Conservation (phyloP, 2,113 vertebrate genomes). For the Hippolais icterina region DNA sequence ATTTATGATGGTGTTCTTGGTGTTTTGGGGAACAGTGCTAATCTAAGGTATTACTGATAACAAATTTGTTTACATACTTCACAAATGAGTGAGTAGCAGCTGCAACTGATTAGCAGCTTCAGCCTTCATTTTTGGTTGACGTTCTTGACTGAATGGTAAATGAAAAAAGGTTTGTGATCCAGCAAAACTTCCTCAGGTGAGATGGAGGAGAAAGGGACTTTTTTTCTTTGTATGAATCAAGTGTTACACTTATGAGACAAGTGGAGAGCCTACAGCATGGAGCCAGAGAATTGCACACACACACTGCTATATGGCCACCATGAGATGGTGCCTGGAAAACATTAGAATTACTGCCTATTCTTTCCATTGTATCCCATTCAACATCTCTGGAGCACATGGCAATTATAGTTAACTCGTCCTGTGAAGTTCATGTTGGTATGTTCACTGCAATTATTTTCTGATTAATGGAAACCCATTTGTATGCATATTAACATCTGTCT, state of each 20-base stretch:
- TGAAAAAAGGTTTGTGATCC: not conserved
- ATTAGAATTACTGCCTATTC: not conserved
- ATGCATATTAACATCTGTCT: not conserved
- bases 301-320: fast-evolving
- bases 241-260: not conserved
- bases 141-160: not conserved
- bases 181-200: not conserved
- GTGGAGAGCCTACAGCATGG: not conserved
- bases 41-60: not conserved
- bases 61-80: not conserved
- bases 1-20: not conserved
- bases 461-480: not conserved
- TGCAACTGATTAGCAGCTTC: not conserved
- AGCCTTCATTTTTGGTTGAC: not conserved
- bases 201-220: not conserved
- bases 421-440: not conserved
- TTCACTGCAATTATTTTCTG: not conserved
- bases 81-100: not conserved
- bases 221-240: not conserved
- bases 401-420: not conserved
- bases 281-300: not conserved
- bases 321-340: not conserved
- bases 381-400: not conserved
- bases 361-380: not conserved
- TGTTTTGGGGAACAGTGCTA: not conserved